These are phyloP conservation scores for Habroteleia sp. DNA, from an alignment of 2,888 invertebrate species.

Conservation along the genomic window DNA sequence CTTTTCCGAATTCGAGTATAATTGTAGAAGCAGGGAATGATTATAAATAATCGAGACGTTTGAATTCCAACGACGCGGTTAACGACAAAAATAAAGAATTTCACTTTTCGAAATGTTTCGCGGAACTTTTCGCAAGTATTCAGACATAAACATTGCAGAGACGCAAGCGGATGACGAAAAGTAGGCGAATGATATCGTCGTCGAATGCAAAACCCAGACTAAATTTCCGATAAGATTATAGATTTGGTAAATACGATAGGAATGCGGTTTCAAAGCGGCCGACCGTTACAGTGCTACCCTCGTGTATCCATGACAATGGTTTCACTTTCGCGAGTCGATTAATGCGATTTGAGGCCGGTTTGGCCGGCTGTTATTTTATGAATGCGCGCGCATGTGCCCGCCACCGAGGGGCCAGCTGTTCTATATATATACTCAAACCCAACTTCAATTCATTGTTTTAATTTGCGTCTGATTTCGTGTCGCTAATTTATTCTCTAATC, in stretches of 20 bases:
- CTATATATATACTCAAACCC: no score
- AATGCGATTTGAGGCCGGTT: slow-evolving; percentile 57
- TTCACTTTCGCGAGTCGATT: slow-evolving; percentile 61
- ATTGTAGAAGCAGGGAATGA: no score
- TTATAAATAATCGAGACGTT: no score
- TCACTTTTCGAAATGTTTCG: slow-evolving; percentile 6
- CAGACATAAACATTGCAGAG: background rate
- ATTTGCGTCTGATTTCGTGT: slow-evolving; percentile 16
- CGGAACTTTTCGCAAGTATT: slow-evolving; percentile 11
- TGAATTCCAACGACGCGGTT: background rate
- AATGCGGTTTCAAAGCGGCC: slow-evolving; percentile 42
- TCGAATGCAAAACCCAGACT: slow-evolving; percentile 33
- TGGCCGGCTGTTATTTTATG: slow-evolving; percentile 51
- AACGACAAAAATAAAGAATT: background rate
- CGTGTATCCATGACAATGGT: slow-evolving; percentile 60
- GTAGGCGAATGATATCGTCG: slow-evolving; percentile 36
- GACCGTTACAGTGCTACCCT: slow-evolving; percentile 56
- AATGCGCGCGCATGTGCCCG: slow-evolving; percentile 45
- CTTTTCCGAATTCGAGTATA: no score
- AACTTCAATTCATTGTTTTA: slow-evolving; percentile 25
- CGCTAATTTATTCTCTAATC: slow-evolving; percentile 17
- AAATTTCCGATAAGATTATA: slow-evolving; percentile 52
- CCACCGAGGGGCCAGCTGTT: slow-evolving; percentile 39
- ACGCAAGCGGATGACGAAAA: slow-evolving; percentile 13
- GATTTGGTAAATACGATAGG: slow-evolving; percentile 43